These are phyloP conservation scores for Nannospalax galili DNA, from an alignment of 2,113 vertebrate genomes.

Conservation along the genomic window DNA sequence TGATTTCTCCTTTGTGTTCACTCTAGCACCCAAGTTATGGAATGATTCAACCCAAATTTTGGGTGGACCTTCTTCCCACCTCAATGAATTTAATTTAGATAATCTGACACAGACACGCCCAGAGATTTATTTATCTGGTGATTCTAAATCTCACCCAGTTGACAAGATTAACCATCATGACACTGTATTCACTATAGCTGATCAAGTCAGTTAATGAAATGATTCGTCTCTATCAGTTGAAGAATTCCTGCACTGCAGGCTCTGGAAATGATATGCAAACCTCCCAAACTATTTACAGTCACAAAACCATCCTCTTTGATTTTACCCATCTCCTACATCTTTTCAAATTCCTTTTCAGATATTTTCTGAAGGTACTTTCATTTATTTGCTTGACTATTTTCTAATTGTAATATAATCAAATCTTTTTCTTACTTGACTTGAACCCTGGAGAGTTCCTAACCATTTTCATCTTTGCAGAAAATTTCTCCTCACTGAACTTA, in stretches of 20 bases:
- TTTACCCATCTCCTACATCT: background rate
- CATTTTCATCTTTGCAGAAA: conserved; percentile 19
- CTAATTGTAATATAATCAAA: background rate
- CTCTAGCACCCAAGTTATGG: too few species aligned
- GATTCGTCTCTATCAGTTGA: background rate
- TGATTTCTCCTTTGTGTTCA: background rate
- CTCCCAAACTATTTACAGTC: background rate
- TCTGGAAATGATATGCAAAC: background rate
- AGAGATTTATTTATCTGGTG: background rate
- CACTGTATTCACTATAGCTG: background rate
- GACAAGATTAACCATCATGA: background rate
- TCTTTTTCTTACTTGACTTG: background rate
- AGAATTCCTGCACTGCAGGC: background rate
- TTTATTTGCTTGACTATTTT: background rate
- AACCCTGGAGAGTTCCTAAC: background rate
- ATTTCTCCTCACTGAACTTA: background rate
- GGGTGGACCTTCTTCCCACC: background rate
- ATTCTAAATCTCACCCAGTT: background rate
- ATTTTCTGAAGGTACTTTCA: background rate
- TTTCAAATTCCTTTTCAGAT: conserved; percentile 8
- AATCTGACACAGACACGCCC: background rate
- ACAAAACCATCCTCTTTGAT: background rate
- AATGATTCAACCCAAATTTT: too few species aligned
- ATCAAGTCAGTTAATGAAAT: conserved; percentile 20
- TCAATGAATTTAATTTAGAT: background rate